Percentiles rank a stretch among this genome's conserved stretches.
Evolutionary conservation across 1,140 invertebrate genomes (phyloP).

Genomic region (Andrena cerasifolii): DNA sequence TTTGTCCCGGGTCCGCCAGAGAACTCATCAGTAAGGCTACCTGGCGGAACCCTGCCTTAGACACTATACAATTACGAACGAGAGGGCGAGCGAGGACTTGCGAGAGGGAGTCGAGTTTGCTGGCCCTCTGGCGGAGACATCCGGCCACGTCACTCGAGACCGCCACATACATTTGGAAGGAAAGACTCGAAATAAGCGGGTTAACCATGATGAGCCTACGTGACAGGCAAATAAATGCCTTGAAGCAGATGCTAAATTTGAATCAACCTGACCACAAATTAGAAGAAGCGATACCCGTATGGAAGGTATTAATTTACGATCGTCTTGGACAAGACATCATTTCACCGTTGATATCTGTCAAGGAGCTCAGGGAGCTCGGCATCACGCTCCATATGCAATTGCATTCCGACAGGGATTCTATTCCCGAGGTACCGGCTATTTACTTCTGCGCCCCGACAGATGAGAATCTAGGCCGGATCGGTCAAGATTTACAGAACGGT

Average conservation of each 20-base stretch:
- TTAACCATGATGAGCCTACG: constrained; percentile 85
- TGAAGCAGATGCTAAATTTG: constrained; percentile 97
- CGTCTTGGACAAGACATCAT: constrained; percentile 98
- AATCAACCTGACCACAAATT: constrained; percentile 91
- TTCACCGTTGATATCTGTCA: constrained; percentile 97
- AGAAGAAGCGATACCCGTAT: constrained; percentile 91
- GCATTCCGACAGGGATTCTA: constrained; percentile 96
- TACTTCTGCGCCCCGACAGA: constrained; percentile 99
- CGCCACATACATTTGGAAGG: neutral
- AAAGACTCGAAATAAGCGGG: neutral
- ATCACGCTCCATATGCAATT: constrained; percentile 98
- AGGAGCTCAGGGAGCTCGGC: constrained; percentile 97
- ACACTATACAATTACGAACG: too few relatives aligned
- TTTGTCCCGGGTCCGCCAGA: too few relatives aligned
- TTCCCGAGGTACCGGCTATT: constrained; percentile 98
- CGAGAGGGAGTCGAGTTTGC: too few relatives aligned
- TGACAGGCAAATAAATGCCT: constrained; percentile 90
- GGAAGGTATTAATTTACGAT: constrained; percentile 99
- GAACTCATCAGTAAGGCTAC: too few relatives aligned
- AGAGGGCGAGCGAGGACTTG: too few relatives aligned
- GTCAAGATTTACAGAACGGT: constrained; percentile 94
- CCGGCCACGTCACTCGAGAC: too few relatives aligned
- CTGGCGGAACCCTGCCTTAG: too few relatives aligned
- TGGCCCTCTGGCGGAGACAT: too few relatives aligned
- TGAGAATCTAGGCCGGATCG: constrained; percentile 97